Evolutionary conservation across 2,888 invertebrate species (phyloP).

Genomic region (Sesia apiformis): DNA sequence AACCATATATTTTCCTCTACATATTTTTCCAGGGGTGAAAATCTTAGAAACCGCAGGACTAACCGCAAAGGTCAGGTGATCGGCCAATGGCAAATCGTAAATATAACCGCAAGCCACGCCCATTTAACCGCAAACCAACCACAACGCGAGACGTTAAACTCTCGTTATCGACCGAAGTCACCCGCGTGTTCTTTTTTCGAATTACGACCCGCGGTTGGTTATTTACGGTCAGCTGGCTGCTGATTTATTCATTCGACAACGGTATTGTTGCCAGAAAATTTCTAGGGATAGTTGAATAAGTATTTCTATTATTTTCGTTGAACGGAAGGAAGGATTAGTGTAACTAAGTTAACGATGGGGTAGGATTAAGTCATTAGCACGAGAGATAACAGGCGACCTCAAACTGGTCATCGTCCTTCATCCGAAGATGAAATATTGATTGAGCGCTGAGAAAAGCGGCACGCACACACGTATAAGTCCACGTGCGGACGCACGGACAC

Average conservation of each 20-base stretch:
- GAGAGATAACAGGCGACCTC: constrained; percentile 10
- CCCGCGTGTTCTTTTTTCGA: constrained; percentile 48
- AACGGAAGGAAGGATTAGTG: no score
- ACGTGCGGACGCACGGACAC: constrained; percentile 64
- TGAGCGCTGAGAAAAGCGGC: constrained; percentile 54
- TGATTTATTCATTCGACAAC: constrained; percentile 14
- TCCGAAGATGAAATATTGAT: constrained; percentile 70
- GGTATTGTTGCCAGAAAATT: no score
- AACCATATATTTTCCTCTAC: constrained; percentile 62
- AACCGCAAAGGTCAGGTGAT: constrained; percentile 74
- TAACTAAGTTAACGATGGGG: background rate
- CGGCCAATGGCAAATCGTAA: constrained; percentile 75
- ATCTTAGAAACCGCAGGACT: constrained; percentile 77
- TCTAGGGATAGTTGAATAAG: no score
- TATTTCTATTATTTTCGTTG: no score
- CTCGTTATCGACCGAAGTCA: constrained; percentile 58
- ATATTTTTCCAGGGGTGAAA: constrained; percentile 71
- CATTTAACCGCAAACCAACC: constrained; percentile 78
- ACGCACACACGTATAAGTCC: constrained; percentile 45
- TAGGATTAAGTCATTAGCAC: background rate
- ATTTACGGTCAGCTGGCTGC: constrained; percentile 19
- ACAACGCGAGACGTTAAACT: constrained; percentile 68
- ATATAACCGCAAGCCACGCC: constrained; percentile 78
- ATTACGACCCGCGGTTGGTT: constrained; percentile 29
- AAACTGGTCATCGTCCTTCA: constrained; percentile 39